These are phyloP conservation scores for Apis florea DNA, from an alignment of 1,140 invertebrate genomes.

Conservation along the genomic window DNA sequence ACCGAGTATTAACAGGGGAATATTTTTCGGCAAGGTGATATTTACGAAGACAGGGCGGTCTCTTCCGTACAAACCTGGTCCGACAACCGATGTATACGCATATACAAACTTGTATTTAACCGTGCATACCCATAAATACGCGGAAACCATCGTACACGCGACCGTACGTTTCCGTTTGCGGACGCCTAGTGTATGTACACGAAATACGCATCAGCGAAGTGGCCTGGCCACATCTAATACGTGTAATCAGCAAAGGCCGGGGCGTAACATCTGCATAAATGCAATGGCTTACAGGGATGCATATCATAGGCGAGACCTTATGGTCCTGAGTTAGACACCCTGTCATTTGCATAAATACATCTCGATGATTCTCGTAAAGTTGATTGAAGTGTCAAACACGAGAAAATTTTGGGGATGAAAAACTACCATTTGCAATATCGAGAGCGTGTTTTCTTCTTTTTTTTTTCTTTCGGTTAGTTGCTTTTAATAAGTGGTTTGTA, in stretches of 20 bases:
- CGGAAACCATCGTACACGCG: slow-evolving; percentile 24
- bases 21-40: slow-evolving; percentile 25
- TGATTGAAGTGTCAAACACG: slow-evolving; percentile 3
- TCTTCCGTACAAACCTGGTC: not conserved
- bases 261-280: slow-evolving; percentile 48
- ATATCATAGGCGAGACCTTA: not conserved
- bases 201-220: slow-evolving; percentile 37
- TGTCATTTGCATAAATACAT: slow-evolving; percentile 18
- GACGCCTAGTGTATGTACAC: slow-evolving; percentile 31
- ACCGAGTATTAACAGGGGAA: not conserved
- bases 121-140: slow-evolving; percentile 51
- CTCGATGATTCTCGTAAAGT: slow-evolving; percentile 15
- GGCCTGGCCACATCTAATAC: slow-evolving; percentile 6
- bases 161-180: slow-evolving; percentile 34
- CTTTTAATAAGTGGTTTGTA: too few relatives aligned
- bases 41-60: slow-evolving; percentile 7
- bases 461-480: too few relatives aligned
- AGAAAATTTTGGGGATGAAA: not conserved
- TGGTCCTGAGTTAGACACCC: not conserved
- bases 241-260: slow-evolving; percentile 32
- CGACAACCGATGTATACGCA: not conserved
- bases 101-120: not conserved
- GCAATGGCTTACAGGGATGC: slow-evolving; percentile 28
- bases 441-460: too few relatives aligned
- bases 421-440: too few relatives aligned